Evolutionary conservation across 2,888 invertebrate species (phyloP), one percentile per base, ranked within the genome.

Genomic region (Caenorhabditis macrosperma): DNA sequence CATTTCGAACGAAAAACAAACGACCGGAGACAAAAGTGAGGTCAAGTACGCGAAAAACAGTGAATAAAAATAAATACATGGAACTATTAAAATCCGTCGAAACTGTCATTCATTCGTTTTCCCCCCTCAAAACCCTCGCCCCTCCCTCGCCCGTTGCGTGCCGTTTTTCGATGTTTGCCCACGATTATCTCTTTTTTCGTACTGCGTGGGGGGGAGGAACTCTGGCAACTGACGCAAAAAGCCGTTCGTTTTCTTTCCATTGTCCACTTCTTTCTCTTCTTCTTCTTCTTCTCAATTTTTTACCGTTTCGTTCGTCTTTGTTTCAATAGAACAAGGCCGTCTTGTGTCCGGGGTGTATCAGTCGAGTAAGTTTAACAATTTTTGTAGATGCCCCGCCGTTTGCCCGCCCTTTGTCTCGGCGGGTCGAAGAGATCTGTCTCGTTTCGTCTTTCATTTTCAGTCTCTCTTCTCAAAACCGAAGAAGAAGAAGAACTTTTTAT

Each of bases 321-420:
- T 69, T n/a, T 69, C 69, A 35, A 20, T 15, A 50, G 57, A 67
- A 68, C 59, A 69, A 60, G 50, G 60, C 54, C 54, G 52, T 52
- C 52, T 20, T n/a, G 52, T 35, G 22, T 35, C 30, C 28, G 35
- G 48, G 50, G 20, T 41, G 64, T 44, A 10, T 55, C 66, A 68
- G 33, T 35, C 7, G 69, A 33, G 48, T 35, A 59, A 71, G 71
- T 71, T 61, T 71, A 61, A 71, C 71, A 71, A 71, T 71, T 61
- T 71, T 54, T 52, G 30, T 41, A 24, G 52, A 50, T 48, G 26
- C 41, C 41, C 15, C 9, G 48, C 9, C 28, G 48, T 59, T 48
- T 68, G 35, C 24, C 59, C n/a, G n/a, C 17, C 44, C 44, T 17
- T 44, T 44, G 44, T 44, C 44, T 44, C 64, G 48, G 48, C 28